phyloP scores from a whole-genome alignment of 2,888 invertebrate species.

The Callyntrura guangdongensis region DNA sequence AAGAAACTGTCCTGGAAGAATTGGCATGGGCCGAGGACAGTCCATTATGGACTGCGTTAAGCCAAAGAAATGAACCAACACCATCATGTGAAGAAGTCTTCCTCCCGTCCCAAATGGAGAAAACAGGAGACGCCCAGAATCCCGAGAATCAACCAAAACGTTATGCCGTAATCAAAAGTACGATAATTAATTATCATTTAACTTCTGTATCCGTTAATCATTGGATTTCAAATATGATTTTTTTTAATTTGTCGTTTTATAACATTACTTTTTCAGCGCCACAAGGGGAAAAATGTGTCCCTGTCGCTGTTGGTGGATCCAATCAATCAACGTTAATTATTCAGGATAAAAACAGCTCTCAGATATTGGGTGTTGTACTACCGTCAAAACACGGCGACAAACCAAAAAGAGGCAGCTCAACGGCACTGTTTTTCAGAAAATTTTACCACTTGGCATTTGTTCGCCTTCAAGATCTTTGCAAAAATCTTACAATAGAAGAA shows the following conservation, averaged over 20 bases:
- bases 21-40: conserved; percentile 95
- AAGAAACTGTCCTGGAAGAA: conserved; percentile 97
- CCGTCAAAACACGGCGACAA: conserved; percentile 84
- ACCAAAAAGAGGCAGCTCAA: conserved; percentile 84
- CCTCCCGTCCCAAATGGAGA: conserved; percentile 88
- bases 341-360: conserved; percentile 85
- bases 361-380: conserved; percentile 85
- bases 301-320: conserved; percentile 84
- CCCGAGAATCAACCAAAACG: conserved; percentile 84
- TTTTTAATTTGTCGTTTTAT: background rate
- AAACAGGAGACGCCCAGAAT: conserved; percentile 81
- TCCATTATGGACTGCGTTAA: conserved; percentile 94
- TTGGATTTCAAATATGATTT: background rate
- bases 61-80: conserved; percentile 88
- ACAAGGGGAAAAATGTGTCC: conserved; percentile 85
- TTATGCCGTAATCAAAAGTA: conserved; percentile 85
- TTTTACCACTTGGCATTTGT: conserved; percentile 97
- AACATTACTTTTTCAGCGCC: conserved; percentile 79
- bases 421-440: conserved; percentile 87
- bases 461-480: conserved; percentile 96
- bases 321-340: conserved; percentile 85
- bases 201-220: background rate
- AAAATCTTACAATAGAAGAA: conserved; percentile 91
- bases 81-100: conserved; percentile 93
- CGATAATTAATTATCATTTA: conserved; percentile 33